Base-by-base conservation (phyloP, 2,113 vertebrate species). In the Elaphurus davidianus region DNA sequence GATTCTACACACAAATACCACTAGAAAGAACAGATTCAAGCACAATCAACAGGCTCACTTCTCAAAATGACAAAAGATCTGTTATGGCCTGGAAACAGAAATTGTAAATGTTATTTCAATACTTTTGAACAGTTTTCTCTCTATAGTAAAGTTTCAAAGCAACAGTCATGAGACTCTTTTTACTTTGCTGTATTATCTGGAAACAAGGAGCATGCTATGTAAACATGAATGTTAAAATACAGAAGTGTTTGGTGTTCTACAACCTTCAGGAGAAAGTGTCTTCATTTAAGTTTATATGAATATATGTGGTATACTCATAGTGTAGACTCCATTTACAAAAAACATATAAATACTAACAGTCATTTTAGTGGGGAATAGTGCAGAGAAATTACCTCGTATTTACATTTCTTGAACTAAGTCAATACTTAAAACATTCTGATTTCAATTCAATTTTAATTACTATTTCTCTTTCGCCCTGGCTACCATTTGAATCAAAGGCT, bases 31-130 rank as follows among this genome's bases (percentile, higher is more conserved):
- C 90, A 90, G 25, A 62, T 79, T 85, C 90, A 91, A 79, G 55
- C 67, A 76, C 15, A 9, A 30, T 45, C 27, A 79, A 10, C 50
- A 55, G 54, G 60, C 30, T 84, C 84, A 81, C n/a, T 57, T 85
- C 62, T 97, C 54, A 95, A 92, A 95, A 94, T 87, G 76, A 95
- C 67, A 94, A 92, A 96, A 79, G n/a, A 85, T 59, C 21, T 91
- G 30, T 74, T 95, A 79, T 27, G 64, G 71, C 19, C 83, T 62
- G 64, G 76, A 91, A 78, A 87, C 62, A 95, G 45, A 96, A 95
- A 90, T 87, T 91, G 9, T 50, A 95, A 94, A 92, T 74, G 74
- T 33, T 64, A 95, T 92, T 92, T 47, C 90, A 97, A 95, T 87
- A 94, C 30, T 95, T 97, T 67, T 67, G 90, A 7, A 36, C n/a